Percentiles rank a stretch among this genome's conserved stretches.
Evolutionary conservation across 2,888 invertebrate species (phyloP).

Genomic region (Drosophila rellima): DNA sequence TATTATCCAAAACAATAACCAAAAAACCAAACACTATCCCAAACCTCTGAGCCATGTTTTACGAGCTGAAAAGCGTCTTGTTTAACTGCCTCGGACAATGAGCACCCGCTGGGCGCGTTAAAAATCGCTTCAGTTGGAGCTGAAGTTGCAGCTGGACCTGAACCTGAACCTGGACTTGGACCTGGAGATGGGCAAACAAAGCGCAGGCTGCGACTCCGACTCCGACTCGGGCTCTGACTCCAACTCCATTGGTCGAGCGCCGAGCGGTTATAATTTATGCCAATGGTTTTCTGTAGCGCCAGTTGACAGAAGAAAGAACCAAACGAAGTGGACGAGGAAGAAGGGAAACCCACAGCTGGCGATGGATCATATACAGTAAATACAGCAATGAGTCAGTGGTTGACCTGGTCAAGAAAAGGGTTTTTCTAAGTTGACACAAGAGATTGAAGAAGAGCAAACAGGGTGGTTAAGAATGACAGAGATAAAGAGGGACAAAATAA

Average conservation of each 20-base stretch:
- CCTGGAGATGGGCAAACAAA: conserved; percentile 14
- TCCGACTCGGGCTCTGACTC: background rate
- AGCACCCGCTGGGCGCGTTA: conserved; percentile 76
- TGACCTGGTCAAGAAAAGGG: conserved; percentile 22
- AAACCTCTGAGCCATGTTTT: conserved; percentile 64
- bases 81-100: conserved; percentile 78
- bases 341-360: conserved; percentile 54
- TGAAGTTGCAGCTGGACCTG: conserved; percentile 33
- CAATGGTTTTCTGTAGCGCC: conserved; percentile 65
- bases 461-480: background rate
- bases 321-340: background rate
- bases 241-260: conserved; percentile 52
- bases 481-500: background rate
- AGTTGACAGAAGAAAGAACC: conserved; percentile 61
- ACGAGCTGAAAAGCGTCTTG: conserved; percentile 79
- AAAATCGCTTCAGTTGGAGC: conserved; percentile 69
- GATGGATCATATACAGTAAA: conserved; percentile 40
- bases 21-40: conserved; percentile 1
- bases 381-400: conserved; percentile 46
- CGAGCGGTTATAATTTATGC: conserved; percentile 71
- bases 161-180: conserved; percentile 21
- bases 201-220: conserved; percentile 1
- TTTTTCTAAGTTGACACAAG: background rate
- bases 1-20: conserved; percentile 59
- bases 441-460: background rate